Base-by-base conservation (phyloP, 2,888 invertebrate genomes). In the Glaucopsyche alexis region DNA sequence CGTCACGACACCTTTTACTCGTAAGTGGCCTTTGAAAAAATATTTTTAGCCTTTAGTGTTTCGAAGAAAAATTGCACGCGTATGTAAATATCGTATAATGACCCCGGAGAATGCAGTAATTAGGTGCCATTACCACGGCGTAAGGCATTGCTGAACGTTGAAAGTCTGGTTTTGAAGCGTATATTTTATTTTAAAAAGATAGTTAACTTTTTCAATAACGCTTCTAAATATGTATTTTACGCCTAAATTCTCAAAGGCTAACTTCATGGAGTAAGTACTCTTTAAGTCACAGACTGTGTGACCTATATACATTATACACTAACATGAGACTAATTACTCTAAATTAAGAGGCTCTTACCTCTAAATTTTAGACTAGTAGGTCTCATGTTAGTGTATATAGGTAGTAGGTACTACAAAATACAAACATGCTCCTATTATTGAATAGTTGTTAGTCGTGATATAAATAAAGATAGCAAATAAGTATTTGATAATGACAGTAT, bases 1-100 rank as follows among this genome's bases (percentile, higher is more conserved):
- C 60, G 60, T 60, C 60, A 60, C 60, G 60, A 29, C 19, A 6
- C 29, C 60, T 60, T 60, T 60, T 8, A 11, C 19, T 60, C 29
- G 9, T 42, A 42, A 60, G 29, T 19, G 60, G 64, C 64, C 40
- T 64, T 64, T 64, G 29, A 38, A 64, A 64, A 64, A 38, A 9
- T 4, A 29, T 19, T 60, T 11, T 50, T 13, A n/a, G 60, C 13
- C 2, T 60, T 45, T 66, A 66, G 42, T 16, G 11, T n/a, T 67
- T 45, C 19, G 45, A 67, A 67, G 67, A 67, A 45, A 42, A 67
- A 67, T 67, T 42, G 67, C 16, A 42, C 42, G 16, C 16, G 45
- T 67, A 16, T 16, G 67, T n/a, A 42, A 45, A 67, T 67, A 45
- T 60, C 60, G 29, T 60, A 13, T 67, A 45, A 67, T 67, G 67